Base-by-base conservation (phyloP, 2,888 invertebrate genomes). In the Perizoma affinitatum region DNA sequence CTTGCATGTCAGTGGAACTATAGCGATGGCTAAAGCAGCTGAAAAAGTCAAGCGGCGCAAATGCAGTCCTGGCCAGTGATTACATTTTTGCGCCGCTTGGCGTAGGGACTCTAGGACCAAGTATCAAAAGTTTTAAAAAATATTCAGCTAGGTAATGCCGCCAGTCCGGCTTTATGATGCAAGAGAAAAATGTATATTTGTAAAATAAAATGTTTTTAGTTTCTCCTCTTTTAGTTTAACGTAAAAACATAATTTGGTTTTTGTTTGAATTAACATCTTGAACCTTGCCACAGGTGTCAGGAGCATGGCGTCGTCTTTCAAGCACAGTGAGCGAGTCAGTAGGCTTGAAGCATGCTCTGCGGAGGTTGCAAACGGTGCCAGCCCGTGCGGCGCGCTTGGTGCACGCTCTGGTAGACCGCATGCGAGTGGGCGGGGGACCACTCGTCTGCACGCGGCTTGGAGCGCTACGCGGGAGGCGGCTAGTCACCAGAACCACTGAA, bases 401-500 rank as follows among this genome's bases (percentile, higher is more conserved):
- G 55, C 92, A 93, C 68, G 88, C 89, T 22, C 76, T 93, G 11
- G 92, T 93, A 6, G 92, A 92, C 74, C 87, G 92, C 66, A 90
- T 92, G 87, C 80, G 93, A 7, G 93, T 92, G n/a, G 92, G 92
- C 36, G 92, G 92, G 9, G 93, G 92, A 5, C 93, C 93, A 1
- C 67, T 89, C 38, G 89, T 93, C 42, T 63, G 75, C 67, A 90
- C 91, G 4, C 74, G 79, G 54, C 74, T 88, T 1, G 93, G 93
- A 6, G 75, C 85, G 5, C 74, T 93, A 55, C 82, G 92, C 4
- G 92, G 93, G 0, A 79, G 93, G n/a, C 76, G 87, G 44, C 82
- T 92, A 0, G 73, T 86, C 7, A 85, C 92, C 0, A 80, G 92
- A 64, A 92, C 92, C 1, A 76, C 76, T 5, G 81, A 82, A 6